Percentiles rank a stretch among this genome's conserved stretches.
These are phyloP conservation scores for Rhabdophis nuchalis DNA, from an alignment of 2,797 vertebrate genomes.

Conservation along the genomic window DNA sequence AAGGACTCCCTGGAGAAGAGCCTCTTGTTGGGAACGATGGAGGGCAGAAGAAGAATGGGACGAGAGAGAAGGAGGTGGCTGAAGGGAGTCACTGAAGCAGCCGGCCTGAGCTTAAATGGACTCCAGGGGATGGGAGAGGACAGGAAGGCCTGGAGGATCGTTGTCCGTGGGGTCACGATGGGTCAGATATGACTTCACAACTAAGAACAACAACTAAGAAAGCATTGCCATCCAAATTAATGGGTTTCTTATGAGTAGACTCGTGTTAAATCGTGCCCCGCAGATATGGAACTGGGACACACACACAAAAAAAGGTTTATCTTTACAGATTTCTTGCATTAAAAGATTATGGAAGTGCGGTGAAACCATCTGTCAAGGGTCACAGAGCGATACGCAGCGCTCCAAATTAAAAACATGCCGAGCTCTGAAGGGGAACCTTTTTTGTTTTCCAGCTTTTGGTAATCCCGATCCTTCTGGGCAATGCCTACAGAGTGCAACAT, in stretches of 20 bases:
- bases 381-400: background rate
- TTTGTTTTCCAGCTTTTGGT: slow-evolving; percentile 45
- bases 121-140: too few relatives aligned
- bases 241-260: background rate
- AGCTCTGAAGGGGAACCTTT: slow-evolving; percentile 31
- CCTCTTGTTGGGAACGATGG: too few relatives aligned
- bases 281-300: background rate
- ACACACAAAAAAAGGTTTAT: background rate
- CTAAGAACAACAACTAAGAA: background rate
- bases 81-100: too few relatives aligned
- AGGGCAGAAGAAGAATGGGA: too few relatives aligned
- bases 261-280: background rate
- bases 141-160: too few relatives aligned
- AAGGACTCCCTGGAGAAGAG: too few relatives aligned
- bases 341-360: background rate
- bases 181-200: too few relatives aligned
- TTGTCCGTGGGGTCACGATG: too few relatives aligned
- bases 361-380: background rate
- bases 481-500: slow-evolving; percentile 20
- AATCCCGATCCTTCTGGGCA: background rate
- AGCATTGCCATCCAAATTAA: background rate
- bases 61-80: too few relatives aligned
- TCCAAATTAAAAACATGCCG: background rate
- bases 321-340: background rate
- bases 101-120: too few relatives aligned